phyloP scores from a whole-genome alignment of 2,797 vertebrate genomes.

The Anniella stebbinsi region DNA sequence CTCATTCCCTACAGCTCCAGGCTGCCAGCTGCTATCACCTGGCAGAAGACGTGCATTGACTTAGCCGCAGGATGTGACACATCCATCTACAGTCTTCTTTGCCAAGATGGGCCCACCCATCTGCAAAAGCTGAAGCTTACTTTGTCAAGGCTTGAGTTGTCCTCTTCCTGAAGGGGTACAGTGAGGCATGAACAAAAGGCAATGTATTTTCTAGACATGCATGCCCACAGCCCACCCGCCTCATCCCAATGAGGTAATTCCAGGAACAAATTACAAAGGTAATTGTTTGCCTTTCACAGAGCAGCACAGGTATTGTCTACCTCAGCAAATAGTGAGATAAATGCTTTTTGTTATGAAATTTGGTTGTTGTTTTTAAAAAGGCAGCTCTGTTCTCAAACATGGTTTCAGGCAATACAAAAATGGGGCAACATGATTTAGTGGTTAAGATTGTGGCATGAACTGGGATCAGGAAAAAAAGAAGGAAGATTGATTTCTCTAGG shows the following conservation, averaged over 20 bases:
- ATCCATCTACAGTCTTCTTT: slow-evolving; percentile 46
- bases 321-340: fast-evolving
- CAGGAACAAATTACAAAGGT: neutral
- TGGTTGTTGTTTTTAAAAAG: neutral
- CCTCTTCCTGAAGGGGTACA: neutral
- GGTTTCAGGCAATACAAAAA: neutral
- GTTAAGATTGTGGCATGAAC: neutral
- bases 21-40: slow-evolving; percentile 13
- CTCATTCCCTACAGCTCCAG: neutral
- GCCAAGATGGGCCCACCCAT: slow-evolving; percentile 38
- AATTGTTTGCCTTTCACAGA: neutral
- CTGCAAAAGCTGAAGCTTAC: slow-evolving; percentile 9
- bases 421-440: neutral
- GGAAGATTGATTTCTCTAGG: neutral
- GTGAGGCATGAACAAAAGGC: neutral
- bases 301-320: neutral
- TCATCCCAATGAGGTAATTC: neutral
- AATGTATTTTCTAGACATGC: neutral
- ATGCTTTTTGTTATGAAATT: neutral
- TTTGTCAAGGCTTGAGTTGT: neutral
- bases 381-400: neutral
- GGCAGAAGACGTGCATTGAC: neutral
- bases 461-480: neutral
- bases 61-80: slow-evolving; percentile 12
- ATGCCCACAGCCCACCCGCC: neutral